Base-by-base conservation (phyloP, 2,113 vertebrate genomes). In the Capreolus pygargus region DNA sequence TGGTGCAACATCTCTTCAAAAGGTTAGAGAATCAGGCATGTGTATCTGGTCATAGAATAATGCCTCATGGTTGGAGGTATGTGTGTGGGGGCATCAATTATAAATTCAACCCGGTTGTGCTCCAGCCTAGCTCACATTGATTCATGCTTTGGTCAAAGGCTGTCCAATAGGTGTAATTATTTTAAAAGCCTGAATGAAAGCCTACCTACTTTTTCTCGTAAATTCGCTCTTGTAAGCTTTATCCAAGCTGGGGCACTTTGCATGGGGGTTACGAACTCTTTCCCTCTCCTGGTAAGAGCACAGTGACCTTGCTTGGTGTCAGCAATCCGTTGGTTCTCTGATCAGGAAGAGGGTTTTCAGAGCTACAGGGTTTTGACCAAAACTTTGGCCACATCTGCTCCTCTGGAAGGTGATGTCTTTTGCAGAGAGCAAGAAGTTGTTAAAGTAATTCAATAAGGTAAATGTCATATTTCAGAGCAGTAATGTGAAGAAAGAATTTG, bases 291-390 rank as follows among this genome's bases (percentile, higher is more conserved):
- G 47, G 14, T 14, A 79, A 64, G 1, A 86, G 39, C n/a, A 12
- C 0, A 7, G 7, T 27, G 33, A 19, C 47, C n/a, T 89, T 43
- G 2, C 7, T 55, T 27, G 27, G 33, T 36, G n/a, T 89, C 39
- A 54, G 52, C 43, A 4, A 28, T 12, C 2, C 0, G 13, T 14
- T 33, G n/a, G 12, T 6, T 28, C 78, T 15, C 43, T 19, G 12
- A 4, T 7, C n/a, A 17, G 28, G 27, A 15, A 28, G 15, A 45
- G 82, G 1, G 1, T 1, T 3, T 39, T 60, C 1, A 33, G 11
- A 2, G 76, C 57, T 28, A 13, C 0, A 6, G n/a, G 21, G 19
- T 54, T 82, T 57, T 54, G 47, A n/a, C 30, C 23, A 6, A 79
- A 36, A 39, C 2, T 30, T 25, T 6, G 15, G 33, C 16, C 12